These are phyloP conservation scores for Lepus europaeus DNA, from an alignment of 2,113 vertebrate genomes.

Conservation along the genomic window DNA sequence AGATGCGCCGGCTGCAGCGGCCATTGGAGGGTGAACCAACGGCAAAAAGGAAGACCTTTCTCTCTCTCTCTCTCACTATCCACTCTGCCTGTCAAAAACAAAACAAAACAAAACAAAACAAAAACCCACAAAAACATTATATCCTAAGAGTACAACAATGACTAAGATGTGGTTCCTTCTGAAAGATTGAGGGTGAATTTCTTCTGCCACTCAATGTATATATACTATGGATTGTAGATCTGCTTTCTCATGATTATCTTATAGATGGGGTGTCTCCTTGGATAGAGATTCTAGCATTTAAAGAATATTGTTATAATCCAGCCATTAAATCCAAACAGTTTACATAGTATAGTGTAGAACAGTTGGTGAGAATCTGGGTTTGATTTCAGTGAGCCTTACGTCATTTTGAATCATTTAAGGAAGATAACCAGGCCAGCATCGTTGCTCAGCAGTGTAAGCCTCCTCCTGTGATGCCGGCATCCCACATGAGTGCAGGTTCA, in stretches of 20 bases:
- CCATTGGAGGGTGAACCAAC: too few species aligned
- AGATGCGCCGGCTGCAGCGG: too few species aligned
- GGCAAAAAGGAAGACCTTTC: too few species aligned
- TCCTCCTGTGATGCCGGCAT: too few species aligned
- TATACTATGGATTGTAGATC: constrained; percentile 5
- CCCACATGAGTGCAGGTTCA: too few species aligned
- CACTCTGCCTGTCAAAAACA: too few species aligned
- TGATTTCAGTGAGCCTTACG: constrained; percentile 4
- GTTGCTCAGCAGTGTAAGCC: too few species aligned
- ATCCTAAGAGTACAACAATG: not conserved
- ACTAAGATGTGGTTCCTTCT: not conserved
- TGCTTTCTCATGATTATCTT: not conserved
- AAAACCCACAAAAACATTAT: too few species aligned
- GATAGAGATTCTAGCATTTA: constrained; percentile 11
- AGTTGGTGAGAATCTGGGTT: not conserved
- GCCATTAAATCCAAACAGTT: not conserved
- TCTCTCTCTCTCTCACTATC: too few species aligned
- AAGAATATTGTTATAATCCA: not conserved
- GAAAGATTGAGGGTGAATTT: not conserved
- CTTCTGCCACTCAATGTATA: not conserved
- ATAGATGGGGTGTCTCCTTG: not conserved
- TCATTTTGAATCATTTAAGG: not conserved
- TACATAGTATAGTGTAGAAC: not conserved
- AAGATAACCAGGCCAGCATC: too few species aligned
- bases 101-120: too few species aligned